Base-by-base conservation (phyloP, 2,113 vertebrate species). In the Rana temporaria region DNA sequence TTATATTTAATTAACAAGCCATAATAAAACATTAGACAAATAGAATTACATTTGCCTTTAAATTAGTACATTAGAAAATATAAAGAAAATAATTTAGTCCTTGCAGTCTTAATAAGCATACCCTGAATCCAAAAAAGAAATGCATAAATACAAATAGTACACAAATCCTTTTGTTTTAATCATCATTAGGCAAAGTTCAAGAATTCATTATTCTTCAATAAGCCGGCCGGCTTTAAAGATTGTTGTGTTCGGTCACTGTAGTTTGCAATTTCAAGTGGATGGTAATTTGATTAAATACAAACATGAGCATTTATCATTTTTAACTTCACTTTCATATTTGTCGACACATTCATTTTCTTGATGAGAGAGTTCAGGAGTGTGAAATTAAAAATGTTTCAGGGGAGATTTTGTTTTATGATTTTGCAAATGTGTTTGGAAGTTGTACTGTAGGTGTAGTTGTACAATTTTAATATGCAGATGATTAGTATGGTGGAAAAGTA, bases 271-370 rank as follows among this genome's bases (percentile, higher is more conserved):
- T 48, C 64, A 64, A 64, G 42, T 62, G 79, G 56, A 73, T 65
- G 79, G 59, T 20, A 72, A 73, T 73, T 72, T 81, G 69, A 73
- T 81, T 81, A 81, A 81, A 60, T 73, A 81, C 17, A 64, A 81
- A 73, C 79, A 81, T 22, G 30, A 60, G 68, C 69, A 81, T 81
- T 81, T 81, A 81, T 73, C 68, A 81, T 81, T 73, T 81, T 71
- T 63, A 72, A 62, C 79, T 71, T 81, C 79, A 81, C 79, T 71
- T 71, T 69, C 34, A 34, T 30, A 62, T 62, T 72, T 81, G 69
- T 81, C 71, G 67, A 70, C 67, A 71, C 79, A 81, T 81, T 81
- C 24, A 81, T 81, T 81, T 72, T 81, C 56, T 53, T 42, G 68
- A 69, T 15, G 56, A 81, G 66, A 70, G 68, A 71, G 66, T 66